Evolutionary conservation across 2,888 invertebrate genomes (phyloP).

Genomic region (Calameuta pallipes): DNA sequence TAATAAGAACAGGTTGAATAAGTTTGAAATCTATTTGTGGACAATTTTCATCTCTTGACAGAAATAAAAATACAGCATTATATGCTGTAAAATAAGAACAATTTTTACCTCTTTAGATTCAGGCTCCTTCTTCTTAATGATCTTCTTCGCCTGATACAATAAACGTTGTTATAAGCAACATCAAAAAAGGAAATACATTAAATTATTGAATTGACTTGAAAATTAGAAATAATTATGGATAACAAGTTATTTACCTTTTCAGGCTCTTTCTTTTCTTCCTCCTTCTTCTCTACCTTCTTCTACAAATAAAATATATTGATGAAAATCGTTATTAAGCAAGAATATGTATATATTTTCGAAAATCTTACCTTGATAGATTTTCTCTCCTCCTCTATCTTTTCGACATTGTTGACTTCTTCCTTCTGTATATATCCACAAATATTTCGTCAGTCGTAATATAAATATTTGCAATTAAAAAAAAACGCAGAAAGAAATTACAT

Average conservation of each 20-base stretch:
- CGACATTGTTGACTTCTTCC: conserved; percentile 59
- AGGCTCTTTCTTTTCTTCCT: conserved; percentile 68
- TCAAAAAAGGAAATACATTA: neutral
- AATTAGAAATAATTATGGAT: neutral
- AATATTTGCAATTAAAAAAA: neutral
- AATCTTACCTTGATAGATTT: conserved; percentile 51
- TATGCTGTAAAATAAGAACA: neutral
- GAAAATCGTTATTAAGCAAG: neutral
- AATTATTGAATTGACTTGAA: neutral
- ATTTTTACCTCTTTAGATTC: conserved; percentile 47
- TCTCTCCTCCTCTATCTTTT: conserved; percentile 48
- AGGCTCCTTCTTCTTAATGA: conserved; percentile 50
- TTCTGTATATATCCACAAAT: conserved; percentile 40
- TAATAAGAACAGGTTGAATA: neutral
- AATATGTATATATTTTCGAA: neutral
- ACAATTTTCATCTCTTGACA: neutral
- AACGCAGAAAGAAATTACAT: neutral
- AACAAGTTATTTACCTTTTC: conserved; percentile 47
- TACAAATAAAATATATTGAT: conserved; percentile 21
- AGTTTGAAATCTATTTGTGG: neutral
- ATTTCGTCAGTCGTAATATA: neutral
- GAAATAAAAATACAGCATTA: neutral
- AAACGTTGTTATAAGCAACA: neutral
- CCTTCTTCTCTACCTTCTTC: conserved; percentile 64
- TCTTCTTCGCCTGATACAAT: conserved; percentile 39